Conservation (phyloP, 2,113 vertebrate species). For the Cheilinus undulatus region DNA sequence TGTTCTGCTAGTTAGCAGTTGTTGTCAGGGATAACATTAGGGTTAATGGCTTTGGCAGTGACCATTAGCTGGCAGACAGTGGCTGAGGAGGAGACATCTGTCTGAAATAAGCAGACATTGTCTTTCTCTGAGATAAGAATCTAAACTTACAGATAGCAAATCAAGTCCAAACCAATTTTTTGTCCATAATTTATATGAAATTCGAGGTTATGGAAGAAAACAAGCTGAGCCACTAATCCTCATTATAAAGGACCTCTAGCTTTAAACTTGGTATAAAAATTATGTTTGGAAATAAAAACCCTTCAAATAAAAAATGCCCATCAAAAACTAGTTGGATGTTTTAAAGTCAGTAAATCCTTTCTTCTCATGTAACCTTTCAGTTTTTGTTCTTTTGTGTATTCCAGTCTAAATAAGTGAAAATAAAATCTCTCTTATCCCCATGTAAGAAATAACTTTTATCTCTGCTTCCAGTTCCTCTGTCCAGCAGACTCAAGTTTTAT, state of each 20-base stretch:
- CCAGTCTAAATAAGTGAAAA: slow-evolving; percentile 22
- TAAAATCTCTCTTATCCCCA: slow-evolving; percentile 4
- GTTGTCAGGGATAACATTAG: too few relatives aligned
- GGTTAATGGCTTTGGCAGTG: too few relatives aligned
- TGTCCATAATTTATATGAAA: not conserved
- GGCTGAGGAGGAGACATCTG: too few relatives aligned
- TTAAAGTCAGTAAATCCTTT: not conserved
- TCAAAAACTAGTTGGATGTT: not conserved
- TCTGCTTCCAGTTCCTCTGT: slow-evolving; percentile 10
- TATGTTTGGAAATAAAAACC: not conserved
- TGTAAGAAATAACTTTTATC: slow-evolving; percentile 32
- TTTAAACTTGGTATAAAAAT: not conserved
- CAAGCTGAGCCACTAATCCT: slow-evolving; percentile 12
- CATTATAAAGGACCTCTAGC: not conserved
- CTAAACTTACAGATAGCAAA: not conserved
- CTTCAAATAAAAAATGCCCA: not conserved
- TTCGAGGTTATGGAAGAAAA: not conserved
- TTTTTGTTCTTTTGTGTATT: slow-evolving; percentile 16
- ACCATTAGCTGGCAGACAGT: too few relatives aligned
- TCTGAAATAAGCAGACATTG: too few relatives aligned
- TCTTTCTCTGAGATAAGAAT: too few relatives aligned
- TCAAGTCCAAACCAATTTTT: not conserved
- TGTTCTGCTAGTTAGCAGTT: too few relatives aligned
- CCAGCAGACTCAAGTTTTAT: slow-evolving; percentile 37
- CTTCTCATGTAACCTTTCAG: not conserved